These are phyloP conservation scores for Eubasilissa regina DNA, from an alignment of 1,140 invertebrate genomes.

Conservation along the genomic window DNA sequence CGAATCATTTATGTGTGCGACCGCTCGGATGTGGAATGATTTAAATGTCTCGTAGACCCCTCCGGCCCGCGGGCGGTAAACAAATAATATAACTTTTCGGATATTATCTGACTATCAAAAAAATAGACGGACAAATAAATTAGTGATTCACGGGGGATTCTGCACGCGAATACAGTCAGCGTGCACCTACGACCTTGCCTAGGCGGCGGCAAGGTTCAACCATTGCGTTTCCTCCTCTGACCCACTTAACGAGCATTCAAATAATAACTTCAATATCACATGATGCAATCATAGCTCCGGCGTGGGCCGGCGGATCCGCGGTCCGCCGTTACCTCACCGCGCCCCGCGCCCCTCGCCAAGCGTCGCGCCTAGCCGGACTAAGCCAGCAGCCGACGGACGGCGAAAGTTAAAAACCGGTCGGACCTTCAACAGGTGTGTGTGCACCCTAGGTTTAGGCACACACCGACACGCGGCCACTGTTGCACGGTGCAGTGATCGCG, in stretches of 20 bases:
- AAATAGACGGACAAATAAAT: too few species aligned
- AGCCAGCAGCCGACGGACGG: background rate
- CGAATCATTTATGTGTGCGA: too few species aligned
- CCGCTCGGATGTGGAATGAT: too few species aligned
- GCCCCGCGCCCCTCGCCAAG: background rate
- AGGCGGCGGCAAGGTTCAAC: slow-evolving; percentile 10
- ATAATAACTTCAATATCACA: slow-evolving; percentile 28
- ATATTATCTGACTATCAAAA: too few species aligned
- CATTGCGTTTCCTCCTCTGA: slow-evolving; percentile 23
- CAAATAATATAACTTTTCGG: too few species aligned
- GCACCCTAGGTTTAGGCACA: too few species aligned
- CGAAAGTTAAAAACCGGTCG: slow-evolving; percentile 45
- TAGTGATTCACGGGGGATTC: too few species aligned
- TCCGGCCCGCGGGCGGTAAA: too few species aligned
- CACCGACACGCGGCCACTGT: background rate
- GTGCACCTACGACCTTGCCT: slow-evolving; percentile 22
- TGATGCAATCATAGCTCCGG: slow-evolving; percentile 15
- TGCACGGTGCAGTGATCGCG: background rate
- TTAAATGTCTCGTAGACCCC: too few species aligned
- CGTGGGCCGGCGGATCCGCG: background rate
- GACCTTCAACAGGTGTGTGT: slow-evolving; percentile 3
- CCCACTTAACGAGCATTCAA: slow-evolving; percentile 28
- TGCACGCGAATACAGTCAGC: background rate
- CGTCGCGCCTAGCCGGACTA: background rate
- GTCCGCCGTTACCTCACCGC: background rate